These are phyloP conservation scores for Hylaeus volcanicus DNA, from an alignment of 1,140 invertebrate genomes.

Conservation along the genomic window DNA sequence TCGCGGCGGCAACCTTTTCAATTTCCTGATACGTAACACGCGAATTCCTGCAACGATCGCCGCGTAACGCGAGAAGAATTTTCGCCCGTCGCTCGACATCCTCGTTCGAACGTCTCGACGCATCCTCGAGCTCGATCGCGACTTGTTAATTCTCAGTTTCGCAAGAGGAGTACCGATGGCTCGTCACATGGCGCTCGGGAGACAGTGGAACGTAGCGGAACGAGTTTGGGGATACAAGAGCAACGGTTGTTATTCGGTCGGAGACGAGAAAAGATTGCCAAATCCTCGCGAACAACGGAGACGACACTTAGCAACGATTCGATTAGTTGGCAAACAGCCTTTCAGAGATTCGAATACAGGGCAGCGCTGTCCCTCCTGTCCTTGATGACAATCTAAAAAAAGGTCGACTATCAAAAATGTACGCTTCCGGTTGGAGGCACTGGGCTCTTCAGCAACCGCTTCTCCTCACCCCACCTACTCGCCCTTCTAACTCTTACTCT, in stretches of 20 bases:
- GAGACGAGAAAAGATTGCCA: background rate
- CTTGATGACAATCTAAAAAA: conserved; percentile 9
- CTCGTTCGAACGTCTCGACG: background rate
- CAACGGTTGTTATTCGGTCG: too few species aligned
- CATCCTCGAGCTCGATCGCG: background rate
- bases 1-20: conserved; percentile 17
- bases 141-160: background rate
- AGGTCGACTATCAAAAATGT: conserved; percentile 11
- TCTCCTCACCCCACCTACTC: background rate
- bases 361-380: background rate
- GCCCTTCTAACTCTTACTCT: too few species aligned
- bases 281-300: background rate
- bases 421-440: background rate
- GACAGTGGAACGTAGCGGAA: too few species aligned
- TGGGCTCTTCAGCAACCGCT: background rate
- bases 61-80: conserved; percentile 34
- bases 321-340: background rate
- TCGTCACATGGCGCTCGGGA: background rate
- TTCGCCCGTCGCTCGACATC: conserved; percentile 12
- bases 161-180: background rate
- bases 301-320: background rate
- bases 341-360: background rate
- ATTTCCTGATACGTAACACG: conserved; percentile 3
- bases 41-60: background rate
- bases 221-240: too few species aligned